A percentile compares a stretch with the other conserved stretches of the same genome.
phyloP scores from a whole-genome alignment of 2,888 invertebrate genomes.

The Hypsopygia costalis region DNA sequence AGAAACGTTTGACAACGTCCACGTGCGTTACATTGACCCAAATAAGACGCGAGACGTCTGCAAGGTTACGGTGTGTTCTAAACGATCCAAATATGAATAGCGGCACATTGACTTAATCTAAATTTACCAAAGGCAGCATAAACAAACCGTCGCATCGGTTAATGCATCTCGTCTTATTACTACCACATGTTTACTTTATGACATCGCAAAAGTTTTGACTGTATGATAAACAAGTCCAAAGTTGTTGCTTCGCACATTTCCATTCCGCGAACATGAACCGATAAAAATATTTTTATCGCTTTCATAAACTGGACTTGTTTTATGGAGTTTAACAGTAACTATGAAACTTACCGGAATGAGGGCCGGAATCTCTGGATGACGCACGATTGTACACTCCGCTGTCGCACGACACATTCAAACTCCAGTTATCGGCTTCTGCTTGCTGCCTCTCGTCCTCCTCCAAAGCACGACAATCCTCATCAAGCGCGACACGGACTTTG shows the following conservation, averaged over 20 bases:
- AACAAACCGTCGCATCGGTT: constrained; percentile 67
- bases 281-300: constrained; percentile 61
- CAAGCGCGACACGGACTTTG: constrained; percentile 70
- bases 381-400: constrained; percentile 82
- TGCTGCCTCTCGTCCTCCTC: constrained; percentile 69
- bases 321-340: constrained; percentile 21
- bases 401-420: constrained; percentile 78
- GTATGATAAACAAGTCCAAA: constrained; percentile 55
- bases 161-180: constrained; percentile 49
- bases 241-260: constrained; percentile 40
- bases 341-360: constrained; percentile 68
- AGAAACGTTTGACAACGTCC: constrained; percentile 54
- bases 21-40: constrained; percentile 75
- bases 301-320: constrained; percentile 33
- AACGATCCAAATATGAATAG: constrained; percentile 71
- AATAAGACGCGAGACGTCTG: constrained; percentile 65
- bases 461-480: constrained; percentile 72
- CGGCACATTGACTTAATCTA: constrained; percentile 62
- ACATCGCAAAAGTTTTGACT: constrained; percentile 47
- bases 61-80: constrained; percentile 77
- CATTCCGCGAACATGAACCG: constrained; percentile 34
- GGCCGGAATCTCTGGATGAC: constrained; percentile 75
- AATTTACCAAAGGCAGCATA: constrained; percentile 70
- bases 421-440: constrained; percentile 73
- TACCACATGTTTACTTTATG: constrained; percentile 55